Evolutionary conservation across 2,113 vertebrate genomes (phyloP).

Genomic region (Cathartes aura): DNA sequence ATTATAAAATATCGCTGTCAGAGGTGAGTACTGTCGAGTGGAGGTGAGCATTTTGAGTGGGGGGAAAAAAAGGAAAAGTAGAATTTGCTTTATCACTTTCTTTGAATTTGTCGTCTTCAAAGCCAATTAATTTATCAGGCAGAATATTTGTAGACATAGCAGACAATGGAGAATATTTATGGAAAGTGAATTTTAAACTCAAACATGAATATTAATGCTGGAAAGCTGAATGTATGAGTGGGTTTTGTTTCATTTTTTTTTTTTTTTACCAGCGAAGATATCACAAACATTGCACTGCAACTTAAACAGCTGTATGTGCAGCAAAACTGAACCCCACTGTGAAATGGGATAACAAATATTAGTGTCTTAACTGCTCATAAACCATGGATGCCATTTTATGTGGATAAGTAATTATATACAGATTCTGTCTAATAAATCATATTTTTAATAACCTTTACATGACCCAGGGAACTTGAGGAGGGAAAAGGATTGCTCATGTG

Average conservation of each 20-base stretch:
- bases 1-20: not conserved
- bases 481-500: not conserved
- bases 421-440: not conserved
- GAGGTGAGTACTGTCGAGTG: not conserved
- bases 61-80: not conserved
- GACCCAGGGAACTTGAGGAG: not conserved
- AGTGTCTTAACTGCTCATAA: constrained; percentile 8
- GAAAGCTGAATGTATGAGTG: not conserved
- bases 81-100: not conserved
- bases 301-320: not conserved
- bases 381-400: not conserved
- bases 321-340: not conserved
- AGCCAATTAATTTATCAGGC: not conserved
- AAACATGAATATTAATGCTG: not conserved
- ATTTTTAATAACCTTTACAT: not conserved
- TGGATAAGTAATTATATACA: not conserved
- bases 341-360: not conserved
- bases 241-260: not conserved
- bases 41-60: not conserved
- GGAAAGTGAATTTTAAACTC: not conserved
- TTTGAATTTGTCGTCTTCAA: not conserved
- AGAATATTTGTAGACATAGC: not conserved
- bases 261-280: not conserved
- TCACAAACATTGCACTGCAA: not conserved
- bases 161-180: not conserved